Percentiles rank a stretch among this genome's conserved stretches.
These are phyloP conservation scores for Ennomos fuscantarius DNA, from an alignment of 2,888 invertebrate species.

Conservation along the genomic window DNA sequence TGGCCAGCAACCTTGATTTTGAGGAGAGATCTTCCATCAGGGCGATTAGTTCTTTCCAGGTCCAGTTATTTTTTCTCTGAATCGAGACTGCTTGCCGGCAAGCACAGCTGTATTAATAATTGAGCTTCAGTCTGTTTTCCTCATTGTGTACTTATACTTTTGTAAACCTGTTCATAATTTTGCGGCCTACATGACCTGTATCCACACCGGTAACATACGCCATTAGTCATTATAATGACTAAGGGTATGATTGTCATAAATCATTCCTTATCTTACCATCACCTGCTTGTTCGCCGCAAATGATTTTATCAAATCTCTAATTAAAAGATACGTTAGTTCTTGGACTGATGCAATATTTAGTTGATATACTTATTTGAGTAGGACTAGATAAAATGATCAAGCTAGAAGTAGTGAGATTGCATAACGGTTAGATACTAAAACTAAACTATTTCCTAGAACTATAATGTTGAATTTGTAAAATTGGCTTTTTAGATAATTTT, in stretches of 20 bases:
- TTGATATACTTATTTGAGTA: too few species aligned
- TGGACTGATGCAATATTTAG: background rate
- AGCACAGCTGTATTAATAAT: background rate
- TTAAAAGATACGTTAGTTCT: conserved; percentile 23
- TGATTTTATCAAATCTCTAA: conserved; percentile 34
- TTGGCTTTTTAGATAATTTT: too few species aligned
- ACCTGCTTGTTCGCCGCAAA: conserved; percentile 25
- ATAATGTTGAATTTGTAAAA: too few species aligned
- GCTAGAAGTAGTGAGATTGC: too few species aligned
- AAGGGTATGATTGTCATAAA: conserved; percentile 33
- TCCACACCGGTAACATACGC: conserved; percentile 22
- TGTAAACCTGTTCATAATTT: conserved; percentile 1
- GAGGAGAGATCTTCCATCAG: too few species aligned
- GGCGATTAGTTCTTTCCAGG: too few species aligned
- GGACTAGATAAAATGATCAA: too few species aligned
- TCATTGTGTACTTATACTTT: background rate
- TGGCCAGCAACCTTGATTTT: too few species aligned
- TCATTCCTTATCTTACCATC: conserved; percentile 36
- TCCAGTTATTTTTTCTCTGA: too few species aligned
- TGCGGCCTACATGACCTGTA: conserved; percentile 6
- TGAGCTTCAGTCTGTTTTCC: conserved; percentile 2
- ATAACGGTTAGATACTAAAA: too few species aligned
- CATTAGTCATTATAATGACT: conserved; percentile 37
- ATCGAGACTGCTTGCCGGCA: too few species aligned
- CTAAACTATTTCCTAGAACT: too few species aligned